phyloP scores from a whole-genome alignment of 2,113 vertebrate species.

The Bubalus kerabau region DNA sequence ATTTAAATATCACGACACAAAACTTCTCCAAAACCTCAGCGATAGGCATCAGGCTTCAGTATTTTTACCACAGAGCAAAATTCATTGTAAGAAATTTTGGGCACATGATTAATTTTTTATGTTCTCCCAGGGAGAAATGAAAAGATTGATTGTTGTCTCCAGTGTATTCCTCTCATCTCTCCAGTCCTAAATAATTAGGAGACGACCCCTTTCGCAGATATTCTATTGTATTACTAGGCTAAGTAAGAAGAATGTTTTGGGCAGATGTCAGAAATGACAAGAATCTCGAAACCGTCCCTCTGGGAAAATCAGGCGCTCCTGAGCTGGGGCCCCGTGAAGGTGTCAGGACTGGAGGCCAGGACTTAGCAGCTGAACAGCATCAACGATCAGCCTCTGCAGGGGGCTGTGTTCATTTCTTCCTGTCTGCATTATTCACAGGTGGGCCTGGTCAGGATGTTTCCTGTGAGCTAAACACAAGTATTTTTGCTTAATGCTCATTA shows the following conservation, averaged over 20 bases:
- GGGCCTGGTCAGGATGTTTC: not conserved
- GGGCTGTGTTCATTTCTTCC: not conserved
- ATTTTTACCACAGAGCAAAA: not conserved
- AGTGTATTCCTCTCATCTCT: rapidly evolving
- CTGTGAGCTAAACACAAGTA: not conserved
- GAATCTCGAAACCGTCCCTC: rapidly evolving
- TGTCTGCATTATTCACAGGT: not conserved
- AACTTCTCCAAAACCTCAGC: not conserved
- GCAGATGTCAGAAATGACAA: not conserved
- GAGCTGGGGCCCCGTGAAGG: rapidly evolving
- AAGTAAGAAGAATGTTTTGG: not conserved
- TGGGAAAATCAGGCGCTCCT: rapidly evolving
- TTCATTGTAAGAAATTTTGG: not conserved
- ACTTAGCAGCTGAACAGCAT: not conserved
- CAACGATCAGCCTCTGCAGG: not conserved
- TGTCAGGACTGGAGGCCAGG: rapidly evolving
- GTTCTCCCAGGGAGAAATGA: not conserved
- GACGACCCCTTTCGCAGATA: rapidly evolving
- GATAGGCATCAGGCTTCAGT: not conserved
- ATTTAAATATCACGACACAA: conserved; percentile 29
- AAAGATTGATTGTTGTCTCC: not conserved
- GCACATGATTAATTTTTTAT: not conserved
- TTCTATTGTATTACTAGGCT: not conserved
- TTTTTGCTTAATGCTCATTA: not conserved
- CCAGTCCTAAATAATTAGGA: too few relatives aligned